A percentile compares a stretch with the other conserved stretches of the same genome.
These are phyloP conservation scores for Corythornis madagascariensis DNA, from an alignment of 2,113 vertebrate species.

Conservation along the genomic window DNA sequence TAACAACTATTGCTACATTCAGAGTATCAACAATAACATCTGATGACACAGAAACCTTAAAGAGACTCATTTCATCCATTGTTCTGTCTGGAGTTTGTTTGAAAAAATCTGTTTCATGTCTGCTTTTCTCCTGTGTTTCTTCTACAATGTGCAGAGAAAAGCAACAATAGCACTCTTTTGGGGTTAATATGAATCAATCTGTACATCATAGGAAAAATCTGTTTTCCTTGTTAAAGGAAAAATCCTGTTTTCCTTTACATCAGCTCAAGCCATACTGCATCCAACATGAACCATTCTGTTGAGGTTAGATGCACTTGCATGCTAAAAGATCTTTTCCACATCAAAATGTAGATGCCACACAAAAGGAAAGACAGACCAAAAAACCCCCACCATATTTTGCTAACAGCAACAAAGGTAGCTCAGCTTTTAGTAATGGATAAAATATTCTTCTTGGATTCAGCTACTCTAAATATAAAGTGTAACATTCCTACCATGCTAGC, in stretches of 20 bases:
- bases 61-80: background rate
- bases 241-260: background rate
- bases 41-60: slow-evolving; percentile 36
- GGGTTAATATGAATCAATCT: background rate
- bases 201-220: background rate
- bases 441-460: background rate
- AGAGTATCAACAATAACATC: slow-evolving; percentile 56
- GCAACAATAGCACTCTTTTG: background rate
- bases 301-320: background rate
- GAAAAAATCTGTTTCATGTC: background rate
- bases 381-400: background rate
- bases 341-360: background rate
- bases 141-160: background rate
- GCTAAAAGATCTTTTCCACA: background rate
- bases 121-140: background rate
- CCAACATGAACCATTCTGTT: background rate
- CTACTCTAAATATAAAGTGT: background rate
- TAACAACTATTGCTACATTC: slow-evolving; percentile 53
- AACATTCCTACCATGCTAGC: background rate
- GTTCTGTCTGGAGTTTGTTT: background rate
- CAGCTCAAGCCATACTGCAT: background rate
- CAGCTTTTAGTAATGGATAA: background rate
- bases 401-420: background rate
- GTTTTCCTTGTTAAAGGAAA: background rate
- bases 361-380: slow-evolving; percentile 2